Conservation (phyloP, 1,140 invertebrate genomes). For the Pseudachorutes palmiensis region DNA sequence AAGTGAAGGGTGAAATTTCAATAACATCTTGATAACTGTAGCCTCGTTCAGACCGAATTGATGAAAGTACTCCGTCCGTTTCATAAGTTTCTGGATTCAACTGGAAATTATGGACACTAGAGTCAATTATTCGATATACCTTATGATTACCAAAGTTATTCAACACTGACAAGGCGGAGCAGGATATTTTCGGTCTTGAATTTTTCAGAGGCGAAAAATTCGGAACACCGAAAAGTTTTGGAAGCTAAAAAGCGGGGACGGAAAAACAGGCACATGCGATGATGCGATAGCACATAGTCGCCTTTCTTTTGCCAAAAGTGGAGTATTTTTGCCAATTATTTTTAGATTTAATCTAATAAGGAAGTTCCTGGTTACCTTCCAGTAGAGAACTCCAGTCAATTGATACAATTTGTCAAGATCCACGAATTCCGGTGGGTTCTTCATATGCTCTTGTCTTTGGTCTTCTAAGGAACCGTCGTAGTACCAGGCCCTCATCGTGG, state of each 20-base stretch:
- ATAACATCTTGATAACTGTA: slow-evolving; percentile 88
- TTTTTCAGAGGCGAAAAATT: too few relatives aligned
- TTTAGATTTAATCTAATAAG: too few relatives aligned
- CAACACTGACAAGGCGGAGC: too few relatives aligned
- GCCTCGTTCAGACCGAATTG: slow-evolving; percentile 64
- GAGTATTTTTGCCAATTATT: too few relatives aligned
- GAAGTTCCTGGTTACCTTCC: slow-evolving; percentile 32
- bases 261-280: too few relatives aligned
- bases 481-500: slow-evolving; percentile 36
- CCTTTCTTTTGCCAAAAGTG: too few relatives aligned
- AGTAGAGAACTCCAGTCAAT: slow-evolving; percentile 38
- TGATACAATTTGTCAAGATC: slow-evolving; percentile 22
- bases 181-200: too few relatives aligned
- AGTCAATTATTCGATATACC: too few relatives aligned
- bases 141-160: too few relatives aligned
- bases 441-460: slow-evolving; percentile 28
- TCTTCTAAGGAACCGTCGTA: slow-evolving; percentile 25
- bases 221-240: too few relatives aligned
- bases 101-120: slow-evolving; percentile 40
- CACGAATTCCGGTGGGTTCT: slow-evolving; percentile 24
- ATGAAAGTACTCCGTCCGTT: slow-evolving; percentile 55
- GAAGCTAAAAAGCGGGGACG: too few relatives aligned
- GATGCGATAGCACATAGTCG: too few relatives aligned
- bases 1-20: slow-evolving; percentile 66
- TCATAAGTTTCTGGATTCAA: slow-evolving; percentile 46